Evolutionary conservation across 2,797 vertebrate genomes (phyloP).

Genomic region (Syndactyla subalaris): DNA sequence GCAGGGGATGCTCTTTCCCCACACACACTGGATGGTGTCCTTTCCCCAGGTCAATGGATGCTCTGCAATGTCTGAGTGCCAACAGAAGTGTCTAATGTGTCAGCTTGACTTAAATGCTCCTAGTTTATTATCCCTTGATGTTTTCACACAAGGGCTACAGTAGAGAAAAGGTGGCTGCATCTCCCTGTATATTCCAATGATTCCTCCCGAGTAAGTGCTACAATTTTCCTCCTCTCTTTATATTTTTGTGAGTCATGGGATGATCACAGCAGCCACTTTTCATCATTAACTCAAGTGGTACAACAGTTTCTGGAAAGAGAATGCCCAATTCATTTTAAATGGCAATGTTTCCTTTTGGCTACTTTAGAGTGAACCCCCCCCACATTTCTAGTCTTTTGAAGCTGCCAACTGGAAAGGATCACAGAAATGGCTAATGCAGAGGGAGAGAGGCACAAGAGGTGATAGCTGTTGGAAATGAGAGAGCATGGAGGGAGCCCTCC

Average conservation of each 20-base stretch:
- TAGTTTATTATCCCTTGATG: neutral
- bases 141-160: neutral
- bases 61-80: neutral
- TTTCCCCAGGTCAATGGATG: neutral
- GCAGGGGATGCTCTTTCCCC: neutral
- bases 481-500: neutral
- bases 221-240: neutral
- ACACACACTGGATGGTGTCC: accelerated
- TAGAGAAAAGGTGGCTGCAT: neutral
- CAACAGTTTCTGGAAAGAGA: neutral
- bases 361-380: neutral
- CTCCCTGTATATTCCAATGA: neutral
- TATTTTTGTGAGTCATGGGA: neutral
- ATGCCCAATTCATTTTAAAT: neutral
- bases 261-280: neutral
- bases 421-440: neutral
- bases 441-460: neutral
- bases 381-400: neutral
- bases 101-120: neutral
- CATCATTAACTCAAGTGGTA: neutral
- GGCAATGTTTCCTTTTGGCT: neutral
- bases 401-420: neutral
- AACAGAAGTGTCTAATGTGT: neutral
- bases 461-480: neutral
- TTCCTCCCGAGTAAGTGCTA: neutral